phyloP scores from a whole-genome alignment of 2,888 invertebrate species.

The Ornithoptera priamus region DNA sequence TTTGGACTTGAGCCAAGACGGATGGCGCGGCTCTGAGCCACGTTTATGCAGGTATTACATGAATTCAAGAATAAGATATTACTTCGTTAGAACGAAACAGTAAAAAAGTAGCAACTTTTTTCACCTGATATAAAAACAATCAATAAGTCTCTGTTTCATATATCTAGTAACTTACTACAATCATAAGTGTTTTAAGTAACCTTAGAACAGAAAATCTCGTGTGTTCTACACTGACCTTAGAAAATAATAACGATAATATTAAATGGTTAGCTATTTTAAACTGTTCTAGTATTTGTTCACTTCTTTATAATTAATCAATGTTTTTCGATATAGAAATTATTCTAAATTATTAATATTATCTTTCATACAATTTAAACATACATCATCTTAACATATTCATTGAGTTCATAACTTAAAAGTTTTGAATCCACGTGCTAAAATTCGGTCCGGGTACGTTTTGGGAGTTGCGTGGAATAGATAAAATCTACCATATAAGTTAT shows the following conservation, averaged over 20 bases:
- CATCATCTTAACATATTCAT: background rate
- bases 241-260: too few relatives aligned
- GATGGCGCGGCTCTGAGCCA: slow-evolving; percentile 35
- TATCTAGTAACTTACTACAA: too few relatives aligned
- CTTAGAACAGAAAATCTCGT: background rate
- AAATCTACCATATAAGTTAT: slow-evolving; percentile 76
- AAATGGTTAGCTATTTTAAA: too few relatives aligned
- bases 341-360: background rate
- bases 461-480: slow-evolving; percentile 68
- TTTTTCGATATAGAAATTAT: background rate
- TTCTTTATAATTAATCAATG: too few relatives aligned
- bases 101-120: background rate
- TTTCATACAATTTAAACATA: background rate
- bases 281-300: too few relatives aligned
- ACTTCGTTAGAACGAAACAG: slow-evolving; percentile 1
- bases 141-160: background rate
- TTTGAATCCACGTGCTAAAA: slow-evolving; percentile 54
- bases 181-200: background rate
- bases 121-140: background rate
- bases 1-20: slow-evolving; percentile 65
- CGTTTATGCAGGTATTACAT: slow-evolving; percentile 25
- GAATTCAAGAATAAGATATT: slow-evolving; percentile 15
- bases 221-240: too few relatives aligned
- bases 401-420: background rate
- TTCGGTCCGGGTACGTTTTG: slow-evolving; percentile 59